Evolutionary conservation across 2,797 vertebrate species (phyloP), one percentile per base, ranked within the genome.

Genomic region (Champsocephalus esox): DNA sequence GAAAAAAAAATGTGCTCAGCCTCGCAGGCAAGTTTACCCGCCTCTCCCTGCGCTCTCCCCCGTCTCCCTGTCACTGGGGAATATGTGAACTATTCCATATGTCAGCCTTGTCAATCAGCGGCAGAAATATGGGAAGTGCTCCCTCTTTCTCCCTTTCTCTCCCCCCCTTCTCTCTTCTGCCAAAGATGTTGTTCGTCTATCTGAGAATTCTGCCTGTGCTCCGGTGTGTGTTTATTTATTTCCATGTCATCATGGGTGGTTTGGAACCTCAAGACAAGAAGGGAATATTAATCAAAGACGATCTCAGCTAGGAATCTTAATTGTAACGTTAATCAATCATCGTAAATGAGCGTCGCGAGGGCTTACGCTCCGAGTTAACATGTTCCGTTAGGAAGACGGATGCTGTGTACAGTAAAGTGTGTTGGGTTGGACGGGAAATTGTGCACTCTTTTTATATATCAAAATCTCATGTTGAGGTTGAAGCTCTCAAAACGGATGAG

Each of bases 31-130:
- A 97, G 95, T 97, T 96, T 96, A 96, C 96, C 96, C 94, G 92
- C 95, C 87, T 85, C 90, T 87, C 96, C 94, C 77, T 44, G 74
- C 55, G 41, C 70, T 83, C 86, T 81, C 90, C 96, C 96, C 96
- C 96, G 96, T 97, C 96, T 96, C 95, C 94, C 96, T 94, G 94
- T 97, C 98, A 96, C 97, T 95, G 95, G 97, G 97, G 97, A 97
- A 97, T 98, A 97, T 95, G 96, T 99, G 97, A 99, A 99, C 97
- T 99, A 98, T 99, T 98, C 97, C 97, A 99, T 98, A 98, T 99
- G 98, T 99, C 97, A 99, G 96, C 92, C 96, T 97, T 99, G 98
- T 99, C 98, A 99, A 98, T 99, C 97, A 98, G 95, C 74, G 2
- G 93, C 92, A 94, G 95, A 96, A 96, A 97, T 96, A 96, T 96